Conservation (phyloP, 1,140 invertebrate species). For the Drosophila aff. region DNA sequence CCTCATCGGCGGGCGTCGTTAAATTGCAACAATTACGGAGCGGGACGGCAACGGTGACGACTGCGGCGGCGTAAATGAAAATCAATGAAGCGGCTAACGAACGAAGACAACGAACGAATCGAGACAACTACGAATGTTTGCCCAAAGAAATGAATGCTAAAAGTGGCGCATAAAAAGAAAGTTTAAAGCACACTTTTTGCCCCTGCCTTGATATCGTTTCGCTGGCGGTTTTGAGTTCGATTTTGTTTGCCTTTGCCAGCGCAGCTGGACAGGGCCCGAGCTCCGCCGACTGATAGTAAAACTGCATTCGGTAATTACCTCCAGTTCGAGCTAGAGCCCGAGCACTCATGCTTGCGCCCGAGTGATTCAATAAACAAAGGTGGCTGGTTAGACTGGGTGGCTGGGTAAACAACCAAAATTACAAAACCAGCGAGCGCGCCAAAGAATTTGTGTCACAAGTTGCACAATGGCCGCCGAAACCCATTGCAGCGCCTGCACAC, state of each 20-base stretch:
- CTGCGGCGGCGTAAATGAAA: slow-evolving; percentile 61
- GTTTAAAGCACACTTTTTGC: slow-evolving; percentile 58
- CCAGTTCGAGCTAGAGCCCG: neutral
- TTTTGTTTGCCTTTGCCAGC: slow-evolving; percentile 19
- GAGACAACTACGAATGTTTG: slow-evolving; percentile 64
- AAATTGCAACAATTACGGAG: slow-evolving; percentile 75
- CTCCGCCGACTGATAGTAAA: neutral
- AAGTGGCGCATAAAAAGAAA: slow-evolving; percentile 80
- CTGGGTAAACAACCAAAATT: slow-evolving; percentile 47
- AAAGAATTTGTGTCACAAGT: slow-evolving; percentile 78
- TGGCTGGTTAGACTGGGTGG: slow-evolving; percentile 13
- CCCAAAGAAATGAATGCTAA: slow-evolving; percentile 67
- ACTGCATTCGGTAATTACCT: slow-evolving; percentile 47
- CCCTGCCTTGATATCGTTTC: slow-evolving; percentile 44
- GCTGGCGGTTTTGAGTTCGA: slow-evolving; percentile 36
- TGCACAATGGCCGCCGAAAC: slow-evolving; percentile 56
- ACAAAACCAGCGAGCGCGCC: slow-evolving; percentile 43
- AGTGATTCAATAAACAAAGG: slow-evolving; percentile 32
- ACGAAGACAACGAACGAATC: slow-evolving; percentile 32
- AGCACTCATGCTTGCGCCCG: neutral
- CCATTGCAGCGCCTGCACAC: slow-evolving; percentile 26
- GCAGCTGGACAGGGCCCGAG: neutral
- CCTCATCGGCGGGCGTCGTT: slow-evolving; percentile 64
- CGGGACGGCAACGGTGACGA: neutral
- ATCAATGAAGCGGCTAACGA: slow-evolving; percentile 74